phyloP scores from a whole-genome alignment of 2,113 vertebrate genomes.

The Xenotilapia caudafasciata region DNA sequence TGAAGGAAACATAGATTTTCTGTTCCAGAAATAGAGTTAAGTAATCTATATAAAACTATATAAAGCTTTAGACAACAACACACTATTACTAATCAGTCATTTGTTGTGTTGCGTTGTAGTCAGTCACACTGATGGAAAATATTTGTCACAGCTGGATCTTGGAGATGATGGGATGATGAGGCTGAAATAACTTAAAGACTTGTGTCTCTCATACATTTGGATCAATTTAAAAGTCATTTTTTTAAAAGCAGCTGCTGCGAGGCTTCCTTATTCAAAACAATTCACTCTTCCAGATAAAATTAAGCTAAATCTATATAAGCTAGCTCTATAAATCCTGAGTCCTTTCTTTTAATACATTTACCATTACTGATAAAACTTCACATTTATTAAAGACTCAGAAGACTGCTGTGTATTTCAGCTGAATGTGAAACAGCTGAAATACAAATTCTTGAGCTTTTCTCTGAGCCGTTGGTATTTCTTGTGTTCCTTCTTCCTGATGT shows the following conservation, averaged over 20 bases:
- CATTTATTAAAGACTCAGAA: not conserved
- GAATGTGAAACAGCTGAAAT: not conserved
- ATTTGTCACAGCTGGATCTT: not conserved
- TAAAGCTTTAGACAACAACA: not conserved
- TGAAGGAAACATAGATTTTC: not conserved
- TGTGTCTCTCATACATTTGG: not conserved
- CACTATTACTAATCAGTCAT: not conserved
- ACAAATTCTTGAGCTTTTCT: not conserved
- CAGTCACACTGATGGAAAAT: not conserved
- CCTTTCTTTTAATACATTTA: not conserved
- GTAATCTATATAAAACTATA: not conserved
- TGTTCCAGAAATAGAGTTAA: not conserved
- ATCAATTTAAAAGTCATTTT: not conserved
- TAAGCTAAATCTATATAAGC: not conserved
- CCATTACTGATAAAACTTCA: not conserved
- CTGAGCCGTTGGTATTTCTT: not conserved
- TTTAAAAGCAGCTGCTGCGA: not conserved
- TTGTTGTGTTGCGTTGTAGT: not conserved
- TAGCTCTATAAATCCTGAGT: not conserved
- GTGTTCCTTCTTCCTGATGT: not conserved
- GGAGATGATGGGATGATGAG: not conserved
- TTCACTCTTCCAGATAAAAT: not conserved
- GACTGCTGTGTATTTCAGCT: not conserved
- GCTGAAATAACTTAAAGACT: not conserved
- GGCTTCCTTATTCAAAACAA: not conserved